A percentile compares a stretch with the other conserved stretches of the same genome.
Conservation (phyloP, 2,113 vertebrate species). For the Burhinus bistriatus region DNA sequence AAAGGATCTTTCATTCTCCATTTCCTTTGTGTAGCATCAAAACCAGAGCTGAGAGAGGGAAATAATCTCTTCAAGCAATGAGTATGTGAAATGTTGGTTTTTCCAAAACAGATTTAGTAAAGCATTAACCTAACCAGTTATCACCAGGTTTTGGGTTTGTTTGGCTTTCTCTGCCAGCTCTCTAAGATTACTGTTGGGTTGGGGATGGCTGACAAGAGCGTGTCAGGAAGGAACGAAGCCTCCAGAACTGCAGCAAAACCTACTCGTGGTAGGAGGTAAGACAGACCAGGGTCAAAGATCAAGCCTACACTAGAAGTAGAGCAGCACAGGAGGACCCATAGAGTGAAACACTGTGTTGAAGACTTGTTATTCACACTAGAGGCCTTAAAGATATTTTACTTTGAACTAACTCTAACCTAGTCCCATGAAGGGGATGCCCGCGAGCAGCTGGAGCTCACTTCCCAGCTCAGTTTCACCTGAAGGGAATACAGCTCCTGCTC, state of each 20-base stretch:
- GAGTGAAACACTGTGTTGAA: not conserved
- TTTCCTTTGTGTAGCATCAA: not conserved
- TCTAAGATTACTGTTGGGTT: not conserved
- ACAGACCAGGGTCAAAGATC: not conserved
- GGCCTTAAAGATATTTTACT: not conserved
- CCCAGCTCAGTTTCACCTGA: not conserved
- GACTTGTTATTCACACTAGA: not conserved
- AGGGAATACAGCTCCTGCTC: not conserved
- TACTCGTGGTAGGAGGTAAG: not conserved
- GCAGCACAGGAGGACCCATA: not conserved
- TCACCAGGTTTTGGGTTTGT: not conserved
- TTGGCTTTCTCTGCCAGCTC: not conserved
- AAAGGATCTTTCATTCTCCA: not conserved
- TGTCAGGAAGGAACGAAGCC: not conserved
- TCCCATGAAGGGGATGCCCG: not conserved
- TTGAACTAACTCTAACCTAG: not conserved
- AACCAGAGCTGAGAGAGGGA: not conserved
- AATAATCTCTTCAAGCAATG: not conserved
- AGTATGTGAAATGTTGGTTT: rapidly evolving
- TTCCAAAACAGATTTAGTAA: not conserved
- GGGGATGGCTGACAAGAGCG: not conserved
- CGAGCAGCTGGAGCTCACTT: not conserved
- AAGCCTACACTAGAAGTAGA: not conserved
- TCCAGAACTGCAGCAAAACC: not conserved
- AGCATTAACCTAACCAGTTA: not conserved